phyloP scores from a whole-genome alignment of 2,113 vertebrate species.

The Neogale vison region DNA sequence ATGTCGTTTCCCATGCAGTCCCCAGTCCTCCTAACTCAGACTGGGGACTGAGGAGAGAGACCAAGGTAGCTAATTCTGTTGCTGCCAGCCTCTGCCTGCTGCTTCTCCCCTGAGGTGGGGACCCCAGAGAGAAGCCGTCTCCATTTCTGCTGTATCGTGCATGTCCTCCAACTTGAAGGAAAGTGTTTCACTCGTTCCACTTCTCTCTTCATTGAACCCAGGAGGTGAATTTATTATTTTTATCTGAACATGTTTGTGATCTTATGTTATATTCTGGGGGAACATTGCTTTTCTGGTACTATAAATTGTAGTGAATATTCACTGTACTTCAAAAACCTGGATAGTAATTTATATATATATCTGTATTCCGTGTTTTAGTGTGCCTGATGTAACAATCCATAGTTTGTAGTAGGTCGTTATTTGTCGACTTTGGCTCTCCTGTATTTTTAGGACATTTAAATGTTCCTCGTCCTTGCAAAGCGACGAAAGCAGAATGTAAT shows the following conservation, averaged over 20 bases:
- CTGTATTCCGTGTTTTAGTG: neutral
- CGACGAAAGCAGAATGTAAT: conserved; percentile 57
- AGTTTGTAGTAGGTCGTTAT: neutral
- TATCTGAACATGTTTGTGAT: neutral
- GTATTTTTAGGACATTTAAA: conserved; percentile 45
- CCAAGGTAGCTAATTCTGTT: rapidly evolving
- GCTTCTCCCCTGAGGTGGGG: neutral
- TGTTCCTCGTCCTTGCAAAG: conserved; percentile 33
- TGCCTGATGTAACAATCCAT: neutral
- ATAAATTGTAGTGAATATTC: neutral
- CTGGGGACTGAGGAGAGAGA: neutral
- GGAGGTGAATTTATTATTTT: neutral
- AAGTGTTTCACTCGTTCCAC: neutral
- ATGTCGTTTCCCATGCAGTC: neutral
- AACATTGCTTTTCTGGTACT: neutral
- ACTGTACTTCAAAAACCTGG: neutral
- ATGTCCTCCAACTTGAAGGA: neutral
- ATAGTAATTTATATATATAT: neutral
- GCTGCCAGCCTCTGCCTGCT: neutral
- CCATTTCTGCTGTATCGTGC: rapidly evolving
- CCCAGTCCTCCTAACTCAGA: neutral
- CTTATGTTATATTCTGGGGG: neutral
- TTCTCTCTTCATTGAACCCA: neutral
- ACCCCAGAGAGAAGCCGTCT: too few relatives aligned
- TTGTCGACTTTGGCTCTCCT: neutral